A percentile compares a stretch with the other conserved stretches of the same genome.
phyloP scores from a whole-genome alignment of 2,888 invertebrate genomes.

The Papilio demoleus region DNA sequence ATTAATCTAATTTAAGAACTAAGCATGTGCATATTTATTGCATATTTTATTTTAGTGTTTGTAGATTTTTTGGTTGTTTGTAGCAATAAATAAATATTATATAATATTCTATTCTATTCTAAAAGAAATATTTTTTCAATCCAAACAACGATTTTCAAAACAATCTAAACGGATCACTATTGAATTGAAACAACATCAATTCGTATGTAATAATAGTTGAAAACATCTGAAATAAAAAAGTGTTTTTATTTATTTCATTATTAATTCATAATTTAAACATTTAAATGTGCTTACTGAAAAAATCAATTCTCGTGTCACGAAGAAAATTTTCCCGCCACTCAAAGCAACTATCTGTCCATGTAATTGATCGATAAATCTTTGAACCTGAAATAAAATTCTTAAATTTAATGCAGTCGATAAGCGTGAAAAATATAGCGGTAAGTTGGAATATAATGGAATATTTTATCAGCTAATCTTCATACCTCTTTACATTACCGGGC shows the following conservation, averaged over 20 bases:
- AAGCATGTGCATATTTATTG: too few relatives aligned
- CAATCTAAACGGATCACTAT: conserved; percentile 28
- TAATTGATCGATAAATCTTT: conserved; percentile 84
- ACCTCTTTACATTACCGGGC: too few relatives aligned
- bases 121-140: too few relatives aligned
- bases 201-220: conserved; percentile 69
- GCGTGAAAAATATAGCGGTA: too few relatives aligned
- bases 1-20: too few relatives aligned
- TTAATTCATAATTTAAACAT: neutral
- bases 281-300: conserved; percentile 76
- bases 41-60: too few relatives aligned
- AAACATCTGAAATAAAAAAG: conserved; percentile 58
- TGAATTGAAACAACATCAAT: conserved; percentile 65
- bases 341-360: conserved; percentile 83
- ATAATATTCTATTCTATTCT: too few relatives aligned
- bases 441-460: too few relatives aligned
- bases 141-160: neutral
- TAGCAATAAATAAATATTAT: too few relatives aligned
- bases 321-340: conserved; percentile 84
- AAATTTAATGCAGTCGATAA: too few relatives aligned
- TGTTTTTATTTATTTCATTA: neutral
- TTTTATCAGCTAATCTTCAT: too few relatives aligned
- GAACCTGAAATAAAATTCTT: conserved; percentile 68
- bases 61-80: too few relatives aligned
- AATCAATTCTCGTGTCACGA: conserved; percentile 81